phyloP scores from a whole-genome alignment of 1,140 invertebrate genomes.

The Ladona fulva region DNA sequence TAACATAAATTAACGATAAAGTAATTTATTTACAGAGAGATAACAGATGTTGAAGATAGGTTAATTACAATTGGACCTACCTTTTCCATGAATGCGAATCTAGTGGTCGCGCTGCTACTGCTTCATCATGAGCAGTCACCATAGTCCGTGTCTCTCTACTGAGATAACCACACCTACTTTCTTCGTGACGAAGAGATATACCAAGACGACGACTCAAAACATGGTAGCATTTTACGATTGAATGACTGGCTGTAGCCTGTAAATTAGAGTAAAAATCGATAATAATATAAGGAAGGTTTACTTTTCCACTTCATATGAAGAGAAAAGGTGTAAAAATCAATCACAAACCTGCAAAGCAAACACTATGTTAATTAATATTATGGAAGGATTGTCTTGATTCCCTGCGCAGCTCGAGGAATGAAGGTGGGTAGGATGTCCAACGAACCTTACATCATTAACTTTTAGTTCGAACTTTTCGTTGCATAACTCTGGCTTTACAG shows the following conservation, averaged over 20 bases:
- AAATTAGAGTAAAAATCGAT: constrained; percentile 20
- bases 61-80: too few species aligned
- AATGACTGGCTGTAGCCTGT: constrained; percentile 75
- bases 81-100: constrained; percentile 22
- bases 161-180: constrained; percentile 81
- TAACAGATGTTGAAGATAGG: too few species aligned
- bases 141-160: constrained; percentile 82
- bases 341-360: constrained; percentile 73
- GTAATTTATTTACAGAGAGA: too few species aligned
- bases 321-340: too few species aligned
- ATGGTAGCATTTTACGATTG: constrained; percentile 91
- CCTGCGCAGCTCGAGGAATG: background rate
- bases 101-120: constrained; percentile 34
- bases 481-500: constrained; percentile 80
- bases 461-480: constrained; percentile 88
- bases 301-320: background rate
- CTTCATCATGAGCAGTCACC: constrained; percentile 60
- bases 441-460: constrained; percentile 90
- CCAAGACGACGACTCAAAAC: constrained; percentile 85
- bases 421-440: constrained; percentile 75
- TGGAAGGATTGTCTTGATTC: constrained; percentile 44
- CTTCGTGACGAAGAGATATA: constrained; percentile 81
- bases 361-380: constrained; percentile 82
- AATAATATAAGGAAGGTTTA: too few species aligned
- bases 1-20: too few species aligned